Evolutionary conservation across 2,888 invertebrate species (phyloP), one percentile per base, ranked within the genome.

Genomic region (Lumbricus terrestris): DNA sequence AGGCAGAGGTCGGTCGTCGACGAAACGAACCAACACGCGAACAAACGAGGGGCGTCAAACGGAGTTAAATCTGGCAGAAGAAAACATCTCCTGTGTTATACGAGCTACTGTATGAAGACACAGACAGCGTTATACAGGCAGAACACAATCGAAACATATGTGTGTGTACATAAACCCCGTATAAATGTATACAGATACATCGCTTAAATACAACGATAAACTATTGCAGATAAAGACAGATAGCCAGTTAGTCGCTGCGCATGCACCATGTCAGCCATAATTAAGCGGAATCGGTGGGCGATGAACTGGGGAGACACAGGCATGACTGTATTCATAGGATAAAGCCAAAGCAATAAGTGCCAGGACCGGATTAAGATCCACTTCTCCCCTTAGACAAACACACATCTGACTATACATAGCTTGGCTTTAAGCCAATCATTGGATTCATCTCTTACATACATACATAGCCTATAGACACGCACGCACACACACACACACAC

Each of bases 41-140:
- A 69, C n/a, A 69, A 8, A n/a, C 69, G n/a, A n/a, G 0, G n/a
- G 69, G 29, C n/a, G 69, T n/a, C 69, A n/a, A n/a, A 69, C n/a
- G 69, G n/a, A 69, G 69, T 69, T 69, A 69, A 69, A 69, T 69
- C 69, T 69, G 11, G 69, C 69, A 69, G 69, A 69, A 69, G 69
- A 69, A 69, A 69, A 69, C 69, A 69, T 69, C 69, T n/a, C n/a
- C n/a, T n/a, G n/a, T n/a, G n/a, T n/a, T n/a, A n/a, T 69, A 69
- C 13, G 69, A n/a, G 69, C n/a, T n/a, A n/a, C 13, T n/a, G n/a
- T n/a, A n/a, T n/a, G n/a, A 69, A n/a, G 29, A 69, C 29, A 69
- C 54, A 54, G 54, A 54, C 54, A 29, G 4, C 23, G 54, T n/a
- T 69, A n/a, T 69, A n/a, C n/a, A 69, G 69, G n/a, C 69, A 69